A percentile compares a stretch with the other conserved stretches of the same genome.
Evolutionary conservation across 23 tunicate genomes (phyloP).

Genomic region (Ciona savignyi): DNA sequence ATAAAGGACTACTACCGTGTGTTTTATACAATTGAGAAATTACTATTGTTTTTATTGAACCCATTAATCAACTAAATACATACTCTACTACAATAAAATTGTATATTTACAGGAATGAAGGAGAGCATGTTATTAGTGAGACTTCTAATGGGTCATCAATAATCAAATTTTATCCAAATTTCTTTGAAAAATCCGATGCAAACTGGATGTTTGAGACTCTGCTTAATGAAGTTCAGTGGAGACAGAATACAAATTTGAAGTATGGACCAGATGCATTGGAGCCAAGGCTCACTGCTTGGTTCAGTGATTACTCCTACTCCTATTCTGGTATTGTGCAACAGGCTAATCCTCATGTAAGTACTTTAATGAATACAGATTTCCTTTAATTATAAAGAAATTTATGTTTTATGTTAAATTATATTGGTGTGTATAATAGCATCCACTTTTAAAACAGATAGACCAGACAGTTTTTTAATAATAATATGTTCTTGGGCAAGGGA

Average conservation of each 20-base stretch:
- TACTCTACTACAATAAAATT: too few species aligned
- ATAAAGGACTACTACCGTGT: too few species aligned
- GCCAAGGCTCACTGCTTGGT: conserved; percentile 36
- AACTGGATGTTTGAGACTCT: conserved; percentile 55
- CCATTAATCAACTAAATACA: too few species aligned
- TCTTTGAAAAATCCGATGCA: conserved; percentile 11
- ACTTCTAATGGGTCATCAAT: conserved; percentile 19
- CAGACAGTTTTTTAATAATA: too few species aligned
- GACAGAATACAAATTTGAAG: conserved; percentile 10
- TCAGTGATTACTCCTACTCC: conserved; percentile 23
- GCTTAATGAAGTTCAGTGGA: conserved; percentile 35
- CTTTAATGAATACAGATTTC: too few species aligned
- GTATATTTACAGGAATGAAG: conserved; percentile 10
- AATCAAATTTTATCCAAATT: conserved; percentile 11
- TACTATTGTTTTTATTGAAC: too few species aligned
- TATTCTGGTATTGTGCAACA: conserved; percentile 28
- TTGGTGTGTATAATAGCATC: too few species aligned
- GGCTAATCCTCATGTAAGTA: conserved; percentile 27
- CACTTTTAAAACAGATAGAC: too few species aligned
- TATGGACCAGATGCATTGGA: conserved; percentile 10
- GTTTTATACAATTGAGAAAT: too few species aligned
- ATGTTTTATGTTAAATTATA: too few species aligned
- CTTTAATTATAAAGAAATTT: too few species aligned
- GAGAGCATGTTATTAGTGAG: conserved; percentile 14
- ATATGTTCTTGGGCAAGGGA: too few species aligned